A percentile compares a stretch with the other conserved stretches of the same genome.
Evolutionary conservation across 2,888 invertebrate genomes (phyloP).

Genomic region (Meganola albula): DNA sequence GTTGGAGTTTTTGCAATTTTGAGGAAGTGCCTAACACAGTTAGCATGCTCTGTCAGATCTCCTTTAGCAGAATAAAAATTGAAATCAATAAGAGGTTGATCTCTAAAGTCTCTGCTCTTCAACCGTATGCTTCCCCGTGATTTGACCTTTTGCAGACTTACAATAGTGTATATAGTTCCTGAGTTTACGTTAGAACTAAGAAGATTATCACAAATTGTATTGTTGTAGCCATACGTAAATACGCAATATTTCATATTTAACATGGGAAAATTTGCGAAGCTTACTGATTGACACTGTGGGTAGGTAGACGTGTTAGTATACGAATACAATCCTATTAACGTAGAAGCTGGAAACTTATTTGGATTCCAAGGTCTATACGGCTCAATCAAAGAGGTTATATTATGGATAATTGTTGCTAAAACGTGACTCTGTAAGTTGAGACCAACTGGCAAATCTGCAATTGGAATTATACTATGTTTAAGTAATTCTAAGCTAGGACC

Average conservation of each 20-base stretch:
- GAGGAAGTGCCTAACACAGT: constrained; percentile 15
- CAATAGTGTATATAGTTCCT: constrained; percentile 32
- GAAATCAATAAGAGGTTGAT: constrained; percentile 33
- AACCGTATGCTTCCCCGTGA: constrained; percentile 42
- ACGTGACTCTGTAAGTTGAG: constrained; percentile 37
- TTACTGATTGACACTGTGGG: constrained; percentile 13
- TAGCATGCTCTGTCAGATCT: constrained; percentile 17
- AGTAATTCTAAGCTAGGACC: constrained; percentile 37
- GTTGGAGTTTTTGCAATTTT: constrained; percentile 12
- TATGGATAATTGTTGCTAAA: constrained; percentile 33
- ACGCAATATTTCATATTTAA: constrained; percentile 11
- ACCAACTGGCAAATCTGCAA: constrained; percentile 40
- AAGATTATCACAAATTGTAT: constrained; percentile 31
- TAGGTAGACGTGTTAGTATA: constrained; percentile 11
- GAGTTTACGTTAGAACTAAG: constrained; percentile 24
- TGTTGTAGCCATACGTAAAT: constrained; percentile 16
- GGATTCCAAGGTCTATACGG: constrained; percentile 26
- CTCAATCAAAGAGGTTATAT: constrained; percentile 18
- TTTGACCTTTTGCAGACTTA: constrained; percentile 35
- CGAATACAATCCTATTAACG: constrained; percentile 18
- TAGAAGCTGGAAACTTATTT: constrained; percentile 34
- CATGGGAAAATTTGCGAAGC: constrained; percentile 8
- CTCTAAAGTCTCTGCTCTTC: constrained; percentile 35
- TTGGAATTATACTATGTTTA: constrained; percentile 28
- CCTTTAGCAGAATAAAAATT: constrained; percentile 34